phyloP scores from a whole-genome alignment of 1,140 invertebrate species.

The Steinernema khuongi region DNA sequence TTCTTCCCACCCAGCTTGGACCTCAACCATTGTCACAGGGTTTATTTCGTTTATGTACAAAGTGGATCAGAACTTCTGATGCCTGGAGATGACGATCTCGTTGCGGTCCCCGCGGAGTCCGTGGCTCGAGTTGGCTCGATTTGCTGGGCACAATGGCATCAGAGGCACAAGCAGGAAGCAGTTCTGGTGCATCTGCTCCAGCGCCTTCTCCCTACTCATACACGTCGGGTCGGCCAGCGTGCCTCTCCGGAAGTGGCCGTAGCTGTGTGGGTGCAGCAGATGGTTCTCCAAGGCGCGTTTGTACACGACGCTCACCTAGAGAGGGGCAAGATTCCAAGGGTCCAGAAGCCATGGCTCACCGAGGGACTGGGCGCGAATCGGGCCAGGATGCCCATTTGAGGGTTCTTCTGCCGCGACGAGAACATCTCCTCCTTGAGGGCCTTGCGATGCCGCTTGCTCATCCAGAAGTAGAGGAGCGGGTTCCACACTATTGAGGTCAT shows the following conservation, averaged over 20 bases:
- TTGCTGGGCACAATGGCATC: slow-evolving; percentile 51
- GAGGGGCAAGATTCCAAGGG: too few species aligned
- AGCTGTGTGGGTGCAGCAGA: slow-evolving; percentile 42
- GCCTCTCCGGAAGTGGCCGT: slow-evolving; percentile 39
- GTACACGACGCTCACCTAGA: too few species aligned
- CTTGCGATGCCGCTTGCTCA: slow-evolving; percentile 56
- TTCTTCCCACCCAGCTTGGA: too few species aligned
- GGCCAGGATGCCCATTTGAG: slow-evolving; percentile 47
- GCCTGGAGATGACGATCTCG: not conserved
- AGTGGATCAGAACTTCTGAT: not conserved
- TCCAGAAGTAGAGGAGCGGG: slow-evolving; percentile 58
- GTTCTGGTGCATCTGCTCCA: slow-evolving; percentile 55
- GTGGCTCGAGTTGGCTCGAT: slow-evolving; percentile 12
- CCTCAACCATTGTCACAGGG: too few species aligned
- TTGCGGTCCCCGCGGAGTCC: not conserved
- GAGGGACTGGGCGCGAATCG: slow-evolving; percentile 55
- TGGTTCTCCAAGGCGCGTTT: slow-evolving; percentile 52
- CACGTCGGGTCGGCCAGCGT: slow-evolving; percentile 56
- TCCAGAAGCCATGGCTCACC: too few species aligned
- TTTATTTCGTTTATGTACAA: not conserved
- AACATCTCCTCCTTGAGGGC: slow-evolving; percentile 57
- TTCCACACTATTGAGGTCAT: slow-evolving; percentile 58
- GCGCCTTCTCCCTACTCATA: slow-evolving; percentile 42
- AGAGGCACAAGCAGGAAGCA: slow-evolving; percentile 57
- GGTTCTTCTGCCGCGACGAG: slow-evolving; percentile 52